Evolutionary conservation across 1,140 invertebrate species (phyloP).

Genomic region (Drosophila hydei): DNA sequence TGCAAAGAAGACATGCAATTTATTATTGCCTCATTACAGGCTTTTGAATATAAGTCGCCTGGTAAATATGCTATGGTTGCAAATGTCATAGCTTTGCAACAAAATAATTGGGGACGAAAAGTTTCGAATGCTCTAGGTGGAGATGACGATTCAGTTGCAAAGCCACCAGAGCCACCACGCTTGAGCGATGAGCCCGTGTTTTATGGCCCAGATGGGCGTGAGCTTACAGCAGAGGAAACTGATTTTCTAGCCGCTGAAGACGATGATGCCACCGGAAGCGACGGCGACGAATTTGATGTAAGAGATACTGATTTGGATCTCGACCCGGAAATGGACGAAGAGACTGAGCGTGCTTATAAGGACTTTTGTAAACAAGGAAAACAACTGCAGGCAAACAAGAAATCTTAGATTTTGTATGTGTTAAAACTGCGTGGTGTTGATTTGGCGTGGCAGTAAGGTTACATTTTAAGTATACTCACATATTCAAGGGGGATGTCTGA

Average conservation of each 20-base stretch:
- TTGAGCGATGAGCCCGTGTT: slow-evolving; percentile 83
- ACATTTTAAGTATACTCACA: slow-evolving; percentile 16
- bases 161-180: slow-evolving; percentile 64
- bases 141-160: slow-evolving; percentile 60
- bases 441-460: slow-evolving; percentile 41
- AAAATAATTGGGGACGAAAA: slow-evolving; percentile 83
- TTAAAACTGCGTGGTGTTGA: slow-evolving; percentile 40
- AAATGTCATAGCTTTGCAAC: slow-evolving; percentile 76
- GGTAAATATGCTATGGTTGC: slow-evolving; percentile 76
- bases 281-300: slow-evolving; percentile 81
- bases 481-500: slow-evolving; percentile 19
- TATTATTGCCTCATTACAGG: slow-evolving; percentile 65
- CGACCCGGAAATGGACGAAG: slow-evolving; percentile 85
- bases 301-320: slow-evolving; percentile 84
- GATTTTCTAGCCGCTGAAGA: slow-evolving; percentile 82
- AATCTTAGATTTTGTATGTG: slow-evolving; percentile 58
- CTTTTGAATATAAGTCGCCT: slow-evolving; percentile 59
- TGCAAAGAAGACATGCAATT: slow-evolving; percentile 70
- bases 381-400: slow-evolving; percentile 44
- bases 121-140: slow-evolving; percentile 68
- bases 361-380: slow-evolving; percentile 83
- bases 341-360: slow-evolving; percentile 85
- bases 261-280: slow-evolving; percentile 54
- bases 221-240: slow-evolving; percentile 85
- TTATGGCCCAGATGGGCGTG: slow-evolving; percentile 85